These are phyloP conservation scores for Ormyrus rosae DNA, from an alignment of 2,888 invertebrate species.

Conservation along the genomic window DNA sequence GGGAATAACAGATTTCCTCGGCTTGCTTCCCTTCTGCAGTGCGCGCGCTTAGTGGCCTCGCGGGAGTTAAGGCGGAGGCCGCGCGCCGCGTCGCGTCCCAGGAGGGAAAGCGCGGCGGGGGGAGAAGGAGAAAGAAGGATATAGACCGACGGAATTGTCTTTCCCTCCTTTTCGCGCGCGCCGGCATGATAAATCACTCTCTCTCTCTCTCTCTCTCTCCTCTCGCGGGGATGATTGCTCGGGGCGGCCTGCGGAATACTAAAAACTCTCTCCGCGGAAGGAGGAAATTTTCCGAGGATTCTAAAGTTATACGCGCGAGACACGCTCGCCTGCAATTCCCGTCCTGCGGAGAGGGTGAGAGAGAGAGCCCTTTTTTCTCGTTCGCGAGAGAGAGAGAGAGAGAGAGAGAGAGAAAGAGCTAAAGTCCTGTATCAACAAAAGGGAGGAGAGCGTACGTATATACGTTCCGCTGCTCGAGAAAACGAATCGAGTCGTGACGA, in stretches of 20 bases:
- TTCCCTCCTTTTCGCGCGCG: conserved; percentile 9
- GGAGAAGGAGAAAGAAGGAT: no score
- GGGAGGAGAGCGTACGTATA: not conserved
- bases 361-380: not conserved
- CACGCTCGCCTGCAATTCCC: conserved; percentile 16
- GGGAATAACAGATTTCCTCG: conserved; percentile 64
- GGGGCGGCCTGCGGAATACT: not conserved
- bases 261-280: not conserved
- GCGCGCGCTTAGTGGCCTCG: conserved; percentile 21
- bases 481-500: conserved; percentile 38
- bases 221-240: conserved; percentile 28
- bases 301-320: not conserved
- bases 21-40: not conserved
- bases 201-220: not conserved
- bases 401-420: conserved; percentile 12
- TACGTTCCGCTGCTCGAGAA: not conserved
- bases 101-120: not conserved
- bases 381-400: conserved; percentile 7
- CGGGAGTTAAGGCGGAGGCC: conserved; percentile 2
- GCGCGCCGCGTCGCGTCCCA: not conserved
- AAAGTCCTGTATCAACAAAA: not conserved
- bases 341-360: not conserved
- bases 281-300: not conserved
- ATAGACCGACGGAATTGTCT: conserved; percentile 32
- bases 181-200: conserved; percentile 25